Evolutionary conservation across 2,888 invertebrate species (phyloP).

Genomic region (Mythimna vitellina): DNA sequence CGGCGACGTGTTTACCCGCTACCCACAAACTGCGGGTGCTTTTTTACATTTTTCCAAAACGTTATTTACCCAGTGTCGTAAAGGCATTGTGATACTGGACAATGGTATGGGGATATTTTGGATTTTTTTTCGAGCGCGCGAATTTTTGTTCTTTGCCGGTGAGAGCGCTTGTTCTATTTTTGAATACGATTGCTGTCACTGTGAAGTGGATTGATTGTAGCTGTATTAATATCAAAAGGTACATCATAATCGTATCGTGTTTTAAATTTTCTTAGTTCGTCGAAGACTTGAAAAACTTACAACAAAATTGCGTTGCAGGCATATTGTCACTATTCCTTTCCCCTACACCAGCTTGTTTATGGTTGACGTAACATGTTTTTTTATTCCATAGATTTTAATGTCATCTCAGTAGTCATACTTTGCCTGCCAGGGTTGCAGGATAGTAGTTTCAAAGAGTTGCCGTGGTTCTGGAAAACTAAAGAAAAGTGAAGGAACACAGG

Average conservation of each 20-base stretch:
- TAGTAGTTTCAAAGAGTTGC: no score
- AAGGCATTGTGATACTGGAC: constrained; percentile 88
- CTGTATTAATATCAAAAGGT: constrained; percentile 24
- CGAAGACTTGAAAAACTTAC: neutral
- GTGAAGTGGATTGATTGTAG: constrained; percentile 35
- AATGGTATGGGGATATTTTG: constrained; percentile 82
- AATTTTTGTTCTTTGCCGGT: constrained; percentile 69
- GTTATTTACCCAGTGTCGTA: constrained; percentile 89
- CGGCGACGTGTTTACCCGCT: constrained; percentile 88
- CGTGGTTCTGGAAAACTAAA: no score
- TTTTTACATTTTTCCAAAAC: constrained; percentile 88
- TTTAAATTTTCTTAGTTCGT: neutral
- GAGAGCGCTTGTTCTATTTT: constrained; percentile 72
- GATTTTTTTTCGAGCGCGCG: constrained; percentile 72
- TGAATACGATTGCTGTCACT: constrained; percentile 70
- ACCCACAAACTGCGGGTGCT: constrained; percentile 86
- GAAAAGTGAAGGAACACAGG: no score
- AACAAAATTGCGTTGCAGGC: no score
- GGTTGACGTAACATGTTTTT: no score
- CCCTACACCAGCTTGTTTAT: no score
- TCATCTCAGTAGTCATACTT: no score
- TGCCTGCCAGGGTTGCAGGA: no score
- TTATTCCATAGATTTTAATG: no score
- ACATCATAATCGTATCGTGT: neutral
- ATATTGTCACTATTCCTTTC: no score